Evolutionary conservation across 2,888 invertebrate genomes (phyloP).

Genomic region (Agrotis exclamationis): DNA sequence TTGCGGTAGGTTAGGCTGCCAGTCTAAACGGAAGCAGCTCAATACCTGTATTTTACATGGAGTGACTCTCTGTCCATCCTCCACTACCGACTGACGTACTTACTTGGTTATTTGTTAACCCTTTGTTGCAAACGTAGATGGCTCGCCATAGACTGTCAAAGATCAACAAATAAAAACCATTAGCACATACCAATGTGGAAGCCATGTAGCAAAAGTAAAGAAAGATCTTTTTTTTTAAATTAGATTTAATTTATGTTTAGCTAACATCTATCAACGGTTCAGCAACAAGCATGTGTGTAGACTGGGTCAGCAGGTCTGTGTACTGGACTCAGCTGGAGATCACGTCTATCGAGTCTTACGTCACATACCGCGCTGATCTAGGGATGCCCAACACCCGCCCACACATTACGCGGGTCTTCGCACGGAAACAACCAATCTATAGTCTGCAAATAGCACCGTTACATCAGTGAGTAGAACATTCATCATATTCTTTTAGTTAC

Average conservation of each 20-base stretch:
- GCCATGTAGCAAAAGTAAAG: too few species aligned
- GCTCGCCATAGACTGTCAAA: too few species aligned
- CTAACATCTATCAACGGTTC: slow-evolving; percentile 86
- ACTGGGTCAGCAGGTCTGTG: slow-evolving; percentile 96
- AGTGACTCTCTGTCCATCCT: too few species aligned
- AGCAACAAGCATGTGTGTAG: slow-evolving; percentile 93
- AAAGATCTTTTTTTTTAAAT: background rate
- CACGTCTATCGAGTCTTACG: slow-evolving; percentile 84
- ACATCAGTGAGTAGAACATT: slow-evolving; percentile 89
- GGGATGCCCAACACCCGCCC: slow-evolving; percentile 91
- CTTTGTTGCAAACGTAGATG: too few species aligned
- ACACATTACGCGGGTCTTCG: slow-evolving; percentile 89
- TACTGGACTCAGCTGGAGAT: slow-evolving; percentile 95
- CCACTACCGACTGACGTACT: too few species aligned
- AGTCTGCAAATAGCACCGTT: slow-evolving; percentile 95
- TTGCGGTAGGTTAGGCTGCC: too few species aligned
- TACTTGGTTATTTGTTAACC: too few species aligned
- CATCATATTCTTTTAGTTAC: background rate
- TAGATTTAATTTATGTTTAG: slow-evolving; percentile 68
- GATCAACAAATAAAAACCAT: too few species aligned
- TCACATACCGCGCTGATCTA: slow-evolving; percentile 93
- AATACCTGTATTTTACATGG: too few species aligned
- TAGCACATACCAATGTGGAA: too few species aligned
- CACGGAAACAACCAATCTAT: slow-evolving; percentile 91
- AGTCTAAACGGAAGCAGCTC: too few species aligned